These are phyloP conservation scores for Apostichopus leukothele DNA, from an alignment of 53 echinoderm and acorn worm species.

Conservation along the genomic window DNA sequence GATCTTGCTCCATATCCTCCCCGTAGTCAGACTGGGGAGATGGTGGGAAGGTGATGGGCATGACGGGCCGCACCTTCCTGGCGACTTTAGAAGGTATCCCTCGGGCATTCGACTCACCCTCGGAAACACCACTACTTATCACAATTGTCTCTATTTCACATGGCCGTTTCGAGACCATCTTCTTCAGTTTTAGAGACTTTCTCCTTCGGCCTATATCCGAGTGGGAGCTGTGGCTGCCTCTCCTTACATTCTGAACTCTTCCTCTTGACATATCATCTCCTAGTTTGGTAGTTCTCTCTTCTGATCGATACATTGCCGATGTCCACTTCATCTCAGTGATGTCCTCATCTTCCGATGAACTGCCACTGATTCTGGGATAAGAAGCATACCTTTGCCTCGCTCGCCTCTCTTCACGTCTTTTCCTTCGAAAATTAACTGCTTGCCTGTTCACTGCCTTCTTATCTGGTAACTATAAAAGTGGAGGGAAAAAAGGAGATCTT, in stretches of 20 bases:
- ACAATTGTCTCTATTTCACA: background rate
- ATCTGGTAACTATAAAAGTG: too few species aligned
- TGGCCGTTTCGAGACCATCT: background rate
- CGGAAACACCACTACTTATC: slow-evolving; percentile 26
- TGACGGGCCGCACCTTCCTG: background rate
- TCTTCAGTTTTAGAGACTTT: background rate
- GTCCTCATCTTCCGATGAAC: background rate
- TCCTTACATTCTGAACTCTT: background rate
- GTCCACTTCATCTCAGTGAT: background rate
- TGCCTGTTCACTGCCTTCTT: too few species aligned
- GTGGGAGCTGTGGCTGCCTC: background rate
- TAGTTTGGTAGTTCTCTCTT: background rate
- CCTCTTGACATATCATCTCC: background rate
- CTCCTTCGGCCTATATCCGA: background rate
- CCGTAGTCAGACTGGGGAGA: slow-evolving; percentile 24
- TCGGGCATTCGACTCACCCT: background rate
- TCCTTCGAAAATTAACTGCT: background rate
- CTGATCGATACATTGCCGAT: background rate
- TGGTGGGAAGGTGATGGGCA: background rate
- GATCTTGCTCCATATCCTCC: slow-evolving; percentile 7
- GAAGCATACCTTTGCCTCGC: background rate
- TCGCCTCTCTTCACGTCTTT: background rate
- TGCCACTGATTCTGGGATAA: background rate
- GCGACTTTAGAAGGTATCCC: background rate
- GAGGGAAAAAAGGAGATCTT: too few species aligned